A percentile compares a stretch with the other conserved stretches of the same genome.
phyloP scores from a whole-genome alignment of 2,797 vertebrate genomes.

The Chaunax sp. region DNA sequence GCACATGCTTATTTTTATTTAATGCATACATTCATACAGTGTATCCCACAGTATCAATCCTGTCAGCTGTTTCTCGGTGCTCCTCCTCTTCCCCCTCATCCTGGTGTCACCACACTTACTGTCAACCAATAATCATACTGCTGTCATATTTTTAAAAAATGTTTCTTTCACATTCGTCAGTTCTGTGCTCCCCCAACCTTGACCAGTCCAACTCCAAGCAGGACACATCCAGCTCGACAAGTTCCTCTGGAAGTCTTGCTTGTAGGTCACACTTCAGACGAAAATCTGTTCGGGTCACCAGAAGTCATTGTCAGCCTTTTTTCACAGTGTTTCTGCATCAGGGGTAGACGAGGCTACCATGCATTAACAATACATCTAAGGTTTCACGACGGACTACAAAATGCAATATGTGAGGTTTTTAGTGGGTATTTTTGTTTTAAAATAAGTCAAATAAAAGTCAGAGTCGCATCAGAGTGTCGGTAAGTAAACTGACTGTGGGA shows the following conservation, averaged over 20 bases:
- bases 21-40: background rate
- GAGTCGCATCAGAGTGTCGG: no score
- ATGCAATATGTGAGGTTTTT: no score
- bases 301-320: background rate
- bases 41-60: background rate
- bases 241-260: background rate
- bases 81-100: conserved; percentile 3
- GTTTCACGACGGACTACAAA: no score
- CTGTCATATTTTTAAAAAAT: background rate
- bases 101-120: background rate
- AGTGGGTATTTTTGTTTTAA: no score
- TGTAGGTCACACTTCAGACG: conserved; percentile 4
- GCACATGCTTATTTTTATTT: background rate
- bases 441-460: no score
- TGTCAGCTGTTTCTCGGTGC: background rate
- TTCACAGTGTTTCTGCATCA: background rate
- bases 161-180: background rate
- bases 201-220: background rate
- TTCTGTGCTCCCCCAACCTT: background rate
- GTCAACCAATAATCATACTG: conserved; percentile 6
- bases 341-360: background rate
- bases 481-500: no score
- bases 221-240: background rate
- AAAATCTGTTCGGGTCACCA: background rate
- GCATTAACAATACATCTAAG: background rate